These are phyloP conservation scores for Podotricha telesiphe DNA, from an alignment of 2,888 invertebrate species.

Conservation along the genomic window DNA sequence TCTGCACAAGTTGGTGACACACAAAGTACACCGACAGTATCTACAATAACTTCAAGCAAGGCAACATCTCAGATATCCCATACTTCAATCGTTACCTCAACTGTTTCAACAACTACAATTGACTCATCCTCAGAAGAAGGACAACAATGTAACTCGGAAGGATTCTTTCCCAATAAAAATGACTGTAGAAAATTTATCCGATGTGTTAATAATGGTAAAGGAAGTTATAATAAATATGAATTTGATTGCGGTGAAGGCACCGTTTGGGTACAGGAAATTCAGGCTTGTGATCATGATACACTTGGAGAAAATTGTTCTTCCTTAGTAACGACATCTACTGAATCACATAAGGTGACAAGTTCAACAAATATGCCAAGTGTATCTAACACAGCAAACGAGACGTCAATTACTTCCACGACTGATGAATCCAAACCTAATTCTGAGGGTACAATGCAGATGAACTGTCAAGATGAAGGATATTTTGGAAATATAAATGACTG, in stretches of 20 bases:
- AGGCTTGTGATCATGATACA: conserved; percentile 61
- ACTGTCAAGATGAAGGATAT: conserved; percentile 86
- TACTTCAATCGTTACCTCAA: conserved; percentile 29
- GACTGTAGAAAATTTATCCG: conserved; percentile 91
- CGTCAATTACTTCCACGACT: conserved; percentile 35
- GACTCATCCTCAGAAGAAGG: conserved; percentile 8
- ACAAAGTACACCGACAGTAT: conserved; percentile 9
- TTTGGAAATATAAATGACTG: conserved; percentile 87
- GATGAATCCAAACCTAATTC: conserved; percentile 24
- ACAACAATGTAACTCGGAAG: conserved; percentile 80
- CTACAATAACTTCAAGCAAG: conserved; percentile 10
- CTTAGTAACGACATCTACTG: conserved; percentile 19
- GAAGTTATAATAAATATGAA: conserved; percentile 85
- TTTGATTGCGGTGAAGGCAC: conserved; percentile 90
- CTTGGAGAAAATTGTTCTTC: conserved; percentile 21
- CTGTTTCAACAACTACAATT: conserved; percentile 25
- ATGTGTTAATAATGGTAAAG: conserved; percentile 86
- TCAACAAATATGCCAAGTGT: conserved; percentile 27
- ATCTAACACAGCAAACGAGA: conserved; percentile 38
- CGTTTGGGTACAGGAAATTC: conserved; percentile 87
- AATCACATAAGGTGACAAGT: conserved; percentile 17
- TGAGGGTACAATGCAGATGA: conserved; percentile 30
- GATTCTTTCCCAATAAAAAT: conserved; percentile 86
- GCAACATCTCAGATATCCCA: conserved; percentile 14
- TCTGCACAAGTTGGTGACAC: conserved; percentile 42